Conservation (phyloP, 2,888 invertebrate genomes). For the Marronus borbonicus region DNA sequence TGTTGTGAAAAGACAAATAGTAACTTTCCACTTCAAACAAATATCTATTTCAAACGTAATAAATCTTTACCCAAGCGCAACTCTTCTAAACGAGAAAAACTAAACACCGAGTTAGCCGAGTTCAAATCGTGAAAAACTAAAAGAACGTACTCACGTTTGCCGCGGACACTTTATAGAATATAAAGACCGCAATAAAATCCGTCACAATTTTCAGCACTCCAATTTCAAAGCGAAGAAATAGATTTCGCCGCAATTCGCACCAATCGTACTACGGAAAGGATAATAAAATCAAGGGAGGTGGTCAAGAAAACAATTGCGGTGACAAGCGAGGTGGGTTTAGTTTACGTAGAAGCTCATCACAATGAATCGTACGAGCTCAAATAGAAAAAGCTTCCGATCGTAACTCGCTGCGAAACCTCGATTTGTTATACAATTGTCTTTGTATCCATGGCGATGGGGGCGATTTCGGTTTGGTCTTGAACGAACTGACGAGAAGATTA, state of each 20-base stretch:
- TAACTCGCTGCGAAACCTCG: conserved; percentile 3
- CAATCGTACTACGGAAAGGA: neutral
- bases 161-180: no score
- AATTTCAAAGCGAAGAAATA: neutral
- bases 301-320: conserved; percentile 11
- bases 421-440: conserved; percentile 17
- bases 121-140: no score
- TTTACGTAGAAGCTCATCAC: conserved; percentile 5
- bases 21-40: no score
- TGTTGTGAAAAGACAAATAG: no score
- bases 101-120: no score
- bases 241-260: neutral
- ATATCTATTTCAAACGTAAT: no score
- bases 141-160: no score
- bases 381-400: conserved; percentile 23
- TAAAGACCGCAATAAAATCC: no score
- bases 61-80: no score
- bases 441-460: conserved; percentile 1
- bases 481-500: conserved; percentile 28
- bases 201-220: neutral
- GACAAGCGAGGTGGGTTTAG: neutral
- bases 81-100: no score
- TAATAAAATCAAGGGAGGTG: conserved; percentile 6
- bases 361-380: conserved; percentile 9
- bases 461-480: neutral